phyloP scores from a whole-genome alignment of 2,113 vertebrate genomes.

The Neoarius graeffei region DNA sequence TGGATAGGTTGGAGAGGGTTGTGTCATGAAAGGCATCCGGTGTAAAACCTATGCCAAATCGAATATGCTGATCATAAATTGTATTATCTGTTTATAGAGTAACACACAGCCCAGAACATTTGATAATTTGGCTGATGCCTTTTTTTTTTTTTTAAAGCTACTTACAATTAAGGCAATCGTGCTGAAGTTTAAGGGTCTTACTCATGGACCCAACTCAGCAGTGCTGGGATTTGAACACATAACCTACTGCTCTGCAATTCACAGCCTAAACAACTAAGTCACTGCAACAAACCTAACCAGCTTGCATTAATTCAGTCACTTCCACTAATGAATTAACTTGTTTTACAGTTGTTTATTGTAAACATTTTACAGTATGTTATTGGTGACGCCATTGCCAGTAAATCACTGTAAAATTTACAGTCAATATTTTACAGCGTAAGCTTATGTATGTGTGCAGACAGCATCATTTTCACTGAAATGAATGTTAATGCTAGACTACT shows the following conservation, averaged over 20 bases:
- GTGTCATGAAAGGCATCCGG: too few species aligned
- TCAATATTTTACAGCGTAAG: background rate
- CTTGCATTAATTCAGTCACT: background rate
- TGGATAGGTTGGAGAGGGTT: too few species aligned
- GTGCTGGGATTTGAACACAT: background rate
- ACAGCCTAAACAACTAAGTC: background rate
- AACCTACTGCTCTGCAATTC: background rate
- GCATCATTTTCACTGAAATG: background rate
- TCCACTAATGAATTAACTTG: too few species aligned
- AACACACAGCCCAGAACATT: background rate
- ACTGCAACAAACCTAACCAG: background rate
- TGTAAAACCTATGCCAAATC: too few species aligned
- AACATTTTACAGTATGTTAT: too few species aligned
- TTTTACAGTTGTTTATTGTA: background rate
- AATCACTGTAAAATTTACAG: background rate
- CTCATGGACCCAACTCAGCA: background rate
- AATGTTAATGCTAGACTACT: background rate
- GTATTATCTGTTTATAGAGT: background rate
- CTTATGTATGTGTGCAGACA: background rate
- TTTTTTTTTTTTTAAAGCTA: background rate
- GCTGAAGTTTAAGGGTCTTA: background rate
- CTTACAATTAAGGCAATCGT: background rate
- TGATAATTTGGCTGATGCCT: background rate
- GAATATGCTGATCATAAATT: too few species aligned
- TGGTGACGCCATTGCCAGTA: background rate